Percentiles rank a stretch among this genome's conserved stretches.
phyloP scores from a whole-genome alignment of 2,888 invertebrate genomes.

The Anoplius nigerrimus region DNA sequence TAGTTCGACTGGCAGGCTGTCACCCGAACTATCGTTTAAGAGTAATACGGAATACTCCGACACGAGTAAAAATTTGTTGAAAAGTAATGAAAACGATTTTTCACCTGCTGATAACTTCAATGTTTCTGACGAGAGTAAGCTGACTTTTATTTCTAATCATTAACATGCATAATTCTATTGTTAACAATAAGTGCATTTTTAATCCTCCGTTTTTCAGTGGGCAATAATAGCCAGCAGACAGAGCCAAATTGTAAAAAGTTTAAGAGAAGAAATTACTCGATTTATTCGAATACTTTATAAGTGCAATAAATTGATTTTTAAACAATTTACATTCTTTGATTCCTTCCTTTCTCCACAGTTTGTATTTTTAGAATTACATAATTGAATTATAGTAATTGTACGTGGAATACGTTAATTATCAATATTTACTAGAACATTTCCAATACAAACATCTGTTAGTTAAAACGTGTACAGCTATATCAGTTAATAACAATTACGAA shows the following conservation, averaged over 20 bases:
- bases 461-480: no score
- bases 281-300: constrained; percentile 68
- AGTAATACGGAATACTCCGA: constrained; percentile 26
- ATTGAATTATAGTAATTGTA: no score
- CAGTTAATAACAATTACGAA: no score
- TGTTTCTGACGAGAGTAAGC: constrained; percentile 26
- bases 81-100: constrained; percentile 18
- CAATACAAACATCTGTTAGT: no score
- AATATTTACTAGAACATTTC: no score
- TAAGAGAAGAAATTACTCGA: constrained; percentile 73
- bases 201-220: constrained; percentile 35
- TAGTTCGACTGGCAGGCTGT: constrained; percentile 31
- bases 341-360: no score
- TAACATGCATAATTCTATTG: no score
- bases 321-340: no score
- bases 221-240: constrained; percentile 30
- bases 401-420: no score
- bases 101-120: constrained; percentile 20
- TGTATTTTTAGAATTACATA: no score
- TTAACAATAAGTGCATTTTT: no score
- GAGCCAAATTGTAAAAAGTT: constrained; percentile 71
- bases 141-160: background rate
- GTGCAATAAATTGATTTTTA: constrained; percentile 16
- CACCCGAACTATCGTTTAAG: constrained; percentile 32
- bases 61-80: constrained; percentile 26